phyloP scores from a whole-genome alignment of 2,797 vertebrate genomes.

The Malurus leucopterus region DNA sequence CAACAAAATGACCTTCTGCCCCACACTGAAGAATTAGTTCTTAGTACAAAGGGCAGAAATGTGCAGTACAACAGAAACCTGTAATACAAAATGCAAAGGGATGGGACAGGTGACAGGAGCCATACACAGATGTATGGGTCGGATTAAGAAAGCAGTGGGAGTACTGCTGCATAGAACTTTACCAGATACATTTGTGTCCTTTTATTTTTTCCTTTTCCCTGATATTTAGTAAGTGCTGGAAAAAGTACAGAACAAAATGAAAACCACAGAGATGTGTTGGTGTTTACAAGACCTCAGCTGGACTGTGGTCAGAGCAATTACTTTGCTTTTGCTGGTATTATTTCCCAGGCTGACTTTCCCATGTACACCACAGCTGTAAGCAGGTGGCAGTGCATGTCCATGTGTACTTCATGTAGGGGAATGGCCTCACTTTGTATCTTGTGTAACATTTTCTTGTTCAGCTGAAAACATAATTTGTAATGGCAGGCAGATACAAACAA shows the following conservation, averaged over 20 bases:
- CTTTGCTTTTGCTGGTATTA: neutral
- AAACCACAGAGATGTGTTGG: neutral
- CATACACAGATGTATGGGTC: rapidly evolving
- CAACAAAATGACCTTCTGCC: neutral
- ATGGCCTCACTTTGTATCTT: neutral
- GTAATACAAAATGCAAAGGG: neutral
- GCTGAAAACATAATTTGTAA: neutral
- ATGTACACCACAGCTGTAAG: neutral
- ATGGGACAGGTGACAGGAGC: neutral
- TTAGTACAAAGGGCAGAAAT: neutral
- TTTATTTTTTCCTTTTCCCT: rapidly evolving
- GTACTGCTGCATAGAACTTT: too few relatives aligned
- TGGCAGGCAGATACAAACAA: neutral
- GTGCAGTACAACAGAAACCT: neutral
- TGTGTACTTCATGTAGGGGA: neutral
- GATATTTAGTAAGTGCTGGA: neutral
- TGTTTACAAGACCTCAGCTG: slow-evolving; percentile 22
- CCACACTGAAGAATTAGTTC: neutral
- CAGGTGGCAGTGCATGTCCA: neutral
- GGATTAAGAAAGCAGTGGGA: neutral
- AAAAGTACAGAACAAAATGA: neutral
- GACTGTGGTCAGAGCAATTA: neutral
- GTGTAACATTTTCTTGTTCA: neutral
- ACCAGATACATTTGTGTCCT: neutral
- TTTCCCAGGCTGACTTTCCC: neutral